A percentile compares a stretch with the other conserved stretches of the same genome.
phyloP scores from a whole-genome alignment of 2,797 vertebrate species.

The Halcyon leucocephala region DNA sequence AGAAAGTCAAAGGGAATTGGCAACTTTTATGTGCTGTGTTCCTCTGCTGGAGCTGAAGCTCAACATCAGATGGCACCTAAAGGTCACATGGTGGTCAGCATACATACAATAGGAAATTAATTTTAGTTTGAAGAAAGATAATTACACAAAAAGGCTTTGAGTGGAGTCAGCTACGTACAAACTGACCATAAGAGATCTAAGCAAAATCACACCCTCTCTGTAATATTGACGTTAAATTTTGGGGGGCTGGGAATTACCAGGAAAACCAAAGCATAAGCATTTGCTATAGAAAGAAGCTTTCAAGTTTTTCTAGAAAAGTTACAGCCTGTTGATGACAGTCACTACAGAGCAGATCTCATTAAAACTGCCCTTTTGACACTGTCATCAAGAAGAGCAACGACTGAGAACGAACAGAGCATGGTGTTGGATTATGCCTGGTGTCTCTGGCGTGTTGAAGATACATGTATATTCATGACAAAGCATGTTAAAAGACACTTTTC shows the following conservation, averaged over 20 bases:
- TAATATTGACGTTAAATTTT: fast-evolving
- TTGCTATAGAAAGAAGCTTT: neutral
- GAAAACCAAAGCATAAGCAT: neutral
- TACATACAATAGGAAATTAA: neutral
- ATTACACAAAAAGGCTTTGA: neutral
- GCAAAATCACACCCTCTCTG: neutral
- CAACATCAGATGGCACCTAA: conserved; percentile 6
- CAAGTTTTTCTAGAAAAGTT: neutral
- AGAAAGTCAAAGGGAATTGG: neutral
- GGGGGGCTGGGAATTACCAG: neutral
- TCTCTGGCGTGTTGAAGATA: neutral
- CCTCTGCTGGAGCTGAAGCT: neutral
- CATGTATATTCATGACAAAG: neutral
- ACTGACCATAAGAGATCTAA: neutral
- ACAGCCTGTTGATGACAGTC: neutral
- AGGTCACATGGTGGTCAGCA: neutral
- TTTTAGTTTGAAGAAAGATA: neutral
- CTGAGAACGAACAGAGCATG: neutral
- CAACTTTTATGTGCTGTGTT: neutral
- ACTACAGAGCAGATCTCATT: neutral
- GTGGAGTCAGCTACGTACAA: neutral
- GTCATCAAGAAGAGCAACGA: neutral
- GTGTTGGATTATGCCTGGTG: neutral
- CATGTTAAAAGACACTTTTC: neutral
- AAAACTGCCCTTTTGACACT: neutral